Percentiles rank a stretch among this genome's conserved stretches.
Conservation (phyloP, 2,113 vertebrate genomes). For the Rhipidura dahli region DNA sequence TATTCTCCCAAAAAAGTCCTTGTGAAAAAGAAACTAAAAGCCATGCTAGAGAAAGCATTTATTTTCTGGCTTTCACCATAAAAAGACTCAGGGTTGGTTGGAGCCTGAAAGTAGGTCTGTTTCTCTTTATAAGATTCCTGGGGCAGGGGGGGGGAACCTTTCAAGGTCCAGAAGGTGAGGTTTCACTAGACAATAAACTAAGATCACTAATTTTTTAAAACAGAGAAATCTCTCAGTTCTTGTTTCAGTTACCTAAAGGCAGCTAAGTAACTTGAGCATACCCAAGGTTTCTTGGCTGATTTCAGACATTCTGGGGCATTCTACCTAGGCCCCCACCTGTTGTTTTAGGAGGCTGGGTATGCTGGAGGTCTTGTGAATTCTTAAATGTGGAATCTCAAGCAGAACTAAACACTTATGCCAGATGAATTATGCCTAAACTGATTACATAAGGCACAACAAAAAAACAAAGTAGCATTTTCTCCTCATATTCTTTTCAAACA, state of each 20-base stretch:
- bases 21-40: background rate
- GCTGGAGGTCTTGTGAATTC: background rate
- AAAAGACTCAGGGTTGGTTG: background rate
- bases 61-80: background rate
- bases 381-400: background rate
- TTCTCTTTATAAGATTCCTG: background rate
- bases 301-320: background rate
- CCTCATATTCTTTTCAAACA: background rate
- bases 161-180: background rate
- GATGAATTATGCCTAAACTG: background rate
- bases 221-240: background rate
- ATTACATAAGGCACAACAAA: background rate
- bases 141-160: accelerated
- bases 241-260: background rate
- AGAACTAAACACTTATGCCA: background rate
- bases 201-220: background rate
- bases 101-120: background rate
- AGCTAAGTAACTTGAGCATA: background rate
- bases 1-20: background rate
- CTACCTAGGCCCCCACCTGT: background rate
- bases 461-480: background rate
- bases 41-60: background rate
- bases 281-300: background rate
- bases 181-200: background rate
- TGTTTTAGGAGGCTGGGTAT: background rate